Percentiles rank a stretch among this genome's conserved stretches.
phyloP scores from a whole-genome alignment of 2,888 invertebrate genomes.

The Ennomos quercinarius region DNA sequence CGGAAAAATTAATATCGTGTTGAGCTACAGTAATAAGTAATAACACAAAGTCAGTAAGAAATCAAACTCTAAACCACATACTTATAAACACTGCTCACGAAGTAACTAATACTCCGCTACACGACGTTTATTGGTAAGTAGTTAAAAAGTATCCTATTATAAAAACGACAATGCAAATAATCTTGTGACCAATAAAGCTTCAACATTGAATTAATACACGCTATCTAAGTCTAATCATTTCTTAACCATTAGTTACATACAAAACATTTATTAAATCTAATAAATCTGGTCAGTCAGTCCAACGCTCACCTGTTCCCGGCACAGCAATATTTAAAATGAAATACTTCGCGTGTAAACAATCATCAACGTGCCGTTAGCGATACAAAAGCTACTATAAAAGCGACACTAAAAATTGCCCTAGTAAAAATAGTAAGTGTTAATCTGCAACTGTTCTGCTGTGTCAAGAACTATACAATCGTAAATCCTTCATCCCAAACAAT shows the following conservation, averaged over 20 bases:
- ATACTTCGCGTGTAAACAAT: conserved; percentile 34
- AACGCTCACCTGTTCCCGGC: conserved; percentile 67
- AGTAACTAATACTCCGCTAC: too few relatives aligned
- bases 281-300: conserved; percentile 77
- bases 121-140: too few relatives aligned
- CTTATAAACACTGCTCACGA: too few relatives aligned
- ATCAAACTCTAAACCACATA: conserved; percentile 4
- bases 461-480: conserved; percentile 61
- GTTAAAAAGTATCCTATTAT: conserved; percentile 39
- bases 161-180: conserved; percentile 54
- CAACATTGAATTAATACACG: conserved; percentile 64
- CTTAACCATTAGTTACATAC: conserved; percentile 63
- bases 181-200: conserved; percentile 64
- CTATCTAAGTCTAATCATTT: conserved; percentile 70
- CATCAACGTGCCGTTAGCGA: conserved; percentile 18
- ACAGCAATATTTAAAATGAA: conserved; percentile 57
- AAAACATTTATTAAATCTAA: conserved; percentile 72
- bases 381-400: conserved; percentile 40
- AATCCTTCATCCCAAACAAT: conserved; percentile 54
- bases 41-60: conserved; percentile 18
- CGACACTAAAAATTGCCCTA: conserved; percentile 19
- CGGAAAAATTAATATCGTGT: conserved; percentile 6
- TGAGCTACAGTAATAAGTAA: conserved; percentile 13
- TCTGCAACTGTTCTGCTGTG: conserved; percentile 50
- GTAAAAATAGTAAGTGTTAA: conserved; percentile 20